Percentiles rank a stretch among this genome's conserved stretches.
Conservation (phyloP, 2,888 invertebrate genomes). For the Podotricha telesiphe region DNA sequence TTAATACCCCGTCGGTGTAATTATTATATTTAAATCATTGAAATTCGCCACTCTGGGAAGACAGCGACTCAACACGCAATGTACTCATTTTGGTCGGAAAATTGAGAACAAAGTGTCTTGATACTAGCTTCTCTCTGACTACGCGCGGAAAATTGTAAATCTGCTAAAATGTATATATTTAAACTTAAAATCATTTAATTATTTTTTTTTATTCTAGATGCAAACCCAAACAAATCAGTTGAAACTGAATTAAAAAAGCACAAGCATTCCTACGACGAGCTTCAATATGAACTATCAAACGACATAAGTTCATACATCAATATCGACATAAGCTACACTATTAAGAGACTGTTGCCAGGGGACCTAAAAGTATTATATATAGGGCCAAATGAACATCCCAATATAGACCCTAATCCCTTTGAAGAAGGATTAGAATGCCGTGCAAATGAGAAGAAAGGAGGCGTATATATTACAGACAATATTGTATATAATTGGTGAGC, state of each 20-base stretch:
- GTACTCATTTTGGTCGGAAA: no score
- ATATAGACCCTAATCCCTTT: slow-evolving; percentile 88
- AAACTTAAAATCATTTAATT: no score
- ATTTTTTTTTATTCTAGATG: slow-evolving; percentile 54
- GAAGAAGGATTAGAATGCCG: slow-evolving; percentile 84
- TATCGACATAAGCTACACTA: slow-evolving; percentile 89
- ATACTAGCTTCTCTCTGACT: no score
- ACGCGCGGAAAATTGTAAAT: no score
- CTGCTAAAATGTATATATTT: no score
- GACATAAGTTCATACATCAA: slow-evolving; percentile 90
- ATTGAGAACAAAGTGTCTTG: no score
- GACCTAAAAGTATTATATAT: slow-evolving; percentile 91
- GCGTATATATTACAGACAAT: slow-evolving; percentile 91
- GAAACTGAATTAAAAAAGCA: slow-evolving; percentile 67
- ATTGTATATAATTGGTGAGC: slow-evolving; percentile 88
- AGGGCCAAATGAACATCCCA: slow-evolving; percentile 71
- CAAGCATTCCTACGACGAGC: slow-evolving; percentile 61
- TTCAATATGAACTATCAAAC: slow-evolving; percentile 85
- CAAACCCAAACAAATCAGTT: slow-evolving; percentile 71
- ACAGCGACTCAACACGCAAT: no score
- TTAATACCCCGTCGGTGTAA: no score
- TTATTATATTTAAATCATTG: no score
- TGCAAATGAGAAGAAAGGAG: slow-evolving; percentile 90
- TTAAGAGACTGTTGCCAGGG: slow-evolving; percentile 92
- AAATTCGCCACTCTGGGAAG: no score